Evolutionary conservation across 2,888 invertebrate species (phyloP), one percentile per base, ranked within the genome.

Genomic region (Tetragonisca angustula): DNA sequence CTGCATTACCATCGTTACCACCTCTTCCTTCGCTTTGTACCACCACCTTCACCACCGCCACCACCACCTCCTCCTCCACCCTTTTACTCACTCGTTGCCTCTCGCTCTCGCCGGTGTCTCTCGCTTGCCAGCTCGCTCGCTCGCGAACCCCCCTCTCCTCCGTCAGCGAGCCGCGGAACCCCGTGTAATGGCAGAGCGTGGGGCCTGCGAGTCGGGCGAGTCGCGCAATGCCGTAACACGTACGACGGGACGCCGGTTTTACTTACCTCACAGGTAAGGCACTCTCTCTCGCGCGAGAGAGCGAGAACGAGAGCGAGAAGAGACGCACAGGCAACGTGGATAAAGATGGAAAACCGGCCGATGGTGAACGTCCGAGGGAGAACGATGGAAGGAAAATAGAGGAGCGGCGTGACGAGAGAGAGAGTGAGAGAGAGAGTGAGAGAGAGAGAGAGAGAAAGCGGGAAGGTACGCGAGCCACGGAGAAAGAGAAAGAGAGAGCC

Each of bases 211-310:
- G 85, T 85, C 84, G 82, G 76, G 91, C 91, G 92, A 93, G 91
- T 92, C 92, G 93, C 92, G 93, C 93, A 93, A 93, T 94, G 94
- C 94, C 92, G 94, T 94, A 94, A 94, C 93, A 93, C 91, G 92
- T 89, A 89, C 84, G 88, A 87, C 85, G 85, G 87, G 72, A 85
- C 89, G 91, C 92, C 91, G 93, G 92, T 92, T 93, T 93, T 93
- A 94, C 94, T 94, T 94, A 94, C 94, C 94, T 94, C 94, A 94
- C 94, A 94, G 94, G 94, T 94, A 94, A 94, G 89, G 43, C 43
- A 80, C 79, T 81, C 80, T 72, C 75, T 61, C 62, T 52, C 52
- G 76, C 90, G 88, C 69, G 54, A n/a, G 59, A 43, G 67, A n/a
- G 72, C 52, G 61, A 62, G 67, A 90, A 89, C 9, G 43, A 15